A percentile compares a stretch with the other conserved stretches of the same genome.
These are phyloP conservation scores for Chunga burmeisteri DNA, from an alignment of 2,113 vertebrate species.

Conservation along the genomic window DNA sequence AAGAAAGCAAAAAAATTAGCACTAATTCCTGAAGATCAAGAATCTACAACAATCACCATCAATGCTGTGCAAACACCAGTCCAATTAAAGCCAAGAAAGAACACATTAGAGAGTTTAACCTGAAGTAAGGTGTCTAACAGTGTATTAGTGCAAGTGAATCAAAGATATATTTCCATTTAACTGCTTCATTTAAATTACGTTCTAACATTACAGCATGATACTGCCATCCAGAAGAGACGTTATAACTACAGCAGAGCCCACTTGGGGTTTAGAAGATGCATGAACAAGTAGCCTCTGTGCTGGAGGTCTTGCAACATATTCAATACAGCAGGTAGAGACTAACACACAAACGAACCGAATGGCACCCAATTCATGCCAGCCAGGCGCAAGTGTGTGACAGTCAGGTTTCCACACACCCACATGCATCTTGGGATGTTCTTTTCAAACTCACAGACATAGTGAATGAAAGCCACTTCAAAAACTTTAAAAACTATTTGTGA, in stretches of 20 bases:
- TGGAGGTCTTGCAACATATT: neutral
- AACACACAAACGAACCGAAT: rapidly evolving
- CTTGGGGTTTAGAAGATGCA: rapidly evolving
- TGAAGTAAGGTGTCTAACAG: neutral
- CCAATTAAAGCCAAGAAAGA: neutral
- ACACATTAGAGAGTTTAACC: neutral
- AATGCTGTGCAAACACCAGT: neutral
- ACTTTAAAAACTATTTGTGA: neutral
- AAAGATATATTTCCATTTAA: neutral
- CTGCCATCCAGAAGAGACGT: neutral
- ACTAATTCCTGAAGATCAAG: neutral
- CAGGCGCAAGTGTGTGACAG: neutral
- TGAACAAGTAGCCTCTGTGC: neutral
- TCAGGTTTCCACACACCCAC: neutral
- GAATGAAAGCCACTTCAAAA: conserved; percentile 3
- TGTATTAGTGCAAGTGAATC: neutral
- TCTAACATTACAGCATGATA: neutral
- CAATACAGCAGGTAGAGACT: neutral
- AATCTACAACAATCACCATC: neutral
- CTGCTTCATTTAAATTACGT: neutral
- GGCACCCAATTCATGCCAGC: neutral
- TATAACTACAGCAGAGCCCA: neutral
- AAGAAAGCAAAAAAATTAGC: neutral
- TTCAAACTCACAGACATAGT: rapidly evolving
- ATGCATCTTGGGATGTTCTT: neutral